Conservation (phyloP, 2,888 invertebrate species). For the Rhogogaster chlorosoma region DNA sequence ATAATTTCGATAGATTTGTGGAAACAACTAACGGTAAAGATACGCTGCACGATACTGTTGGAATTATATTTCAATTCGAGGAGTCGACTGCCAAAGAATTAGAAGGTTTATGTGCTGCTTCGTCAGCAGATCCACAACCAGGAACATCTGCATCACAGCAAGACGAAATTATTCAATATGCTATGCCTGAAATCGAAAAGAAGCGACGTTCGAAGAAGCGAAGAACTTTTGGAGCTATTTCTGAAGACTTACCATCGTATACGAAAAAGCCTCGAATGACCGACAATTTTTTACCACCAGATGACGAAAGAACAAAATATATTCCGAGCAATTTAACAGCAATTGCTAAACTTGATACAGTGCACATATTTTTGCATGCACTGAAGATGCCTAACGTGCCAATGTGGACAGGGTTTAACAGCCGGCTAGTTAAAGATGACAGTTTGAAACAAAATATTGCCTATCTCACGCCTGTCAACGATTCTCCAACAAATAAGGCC, state of each 20-base stretch:
- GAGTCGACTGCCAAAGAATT: not conserved
- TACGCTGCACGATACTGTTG: slow-evolving; percentile 60
- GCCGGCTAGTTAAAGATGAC: slow-evolving; percentile 30
- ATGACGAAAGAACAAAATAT: not conserved
- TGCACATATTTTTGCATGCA: too few species aligned
- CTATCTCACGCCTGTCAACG: slow-evolving; percentile 53
- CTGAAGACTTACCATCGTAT: slow-evolving; percentile 4
- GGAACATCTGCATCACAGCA: slow-evolving; percentile 3
- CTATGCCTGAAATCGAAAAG: too few species aligned
- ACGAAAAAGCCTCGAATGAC: not conserved
- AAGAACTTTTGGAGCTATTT: not conserved
- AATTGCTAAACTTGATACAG: too few species aligned
- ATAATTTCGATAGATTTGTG: slow-evolving; percentile 68
- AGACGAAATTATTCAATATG: not conserved
- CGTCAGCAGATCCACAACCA: not conserved
- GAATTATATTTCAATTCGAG: slow-evolving; percentile 57
- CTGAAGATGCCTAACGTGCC: too few species aligned
- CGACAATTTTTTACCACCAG: not conserved
- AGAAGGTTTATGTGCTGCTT: not conserved
- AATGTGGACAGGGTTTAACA: too few species aligned
- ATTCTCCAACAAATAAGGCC: slow-evolving; percentile 51
- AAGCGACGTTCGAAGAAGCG: not conserved
- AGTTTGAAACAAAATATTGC: slow-evolving; percentile 46
- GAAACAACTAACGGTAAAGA: slow-evolving; percentile 70
- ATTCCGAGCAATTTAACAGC: slow-evolving; percentile 9